Conservation (phyloP, 64 coral and sea anemone species). For the Montipora sp. region DNA sequence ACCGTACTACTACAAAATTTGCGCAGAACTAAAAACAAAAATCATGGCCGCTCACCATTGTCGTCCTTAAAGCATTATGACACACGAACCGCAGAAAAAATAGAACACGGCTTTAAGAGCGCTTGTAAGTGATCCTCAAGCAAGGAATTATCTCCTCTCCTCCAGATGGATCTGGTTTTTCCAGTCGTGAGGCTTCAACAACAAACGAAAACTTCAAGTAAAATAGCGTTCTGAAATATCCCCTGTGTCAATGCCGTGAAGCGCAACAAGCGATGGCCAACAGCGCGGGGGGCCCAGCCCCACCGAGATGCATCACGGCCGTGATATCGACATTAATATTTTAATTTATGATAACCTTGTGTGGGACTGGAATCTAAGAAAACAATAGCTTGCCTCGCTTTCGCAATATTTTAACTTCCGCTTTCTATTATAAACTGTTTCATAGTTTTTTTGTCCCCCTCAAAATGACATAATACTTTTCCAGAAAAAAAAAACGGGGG, state of each 20-base stretch:
- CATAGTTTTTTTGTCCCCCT: background rate
- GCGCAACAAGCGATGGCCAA: conserved; percentile 85
- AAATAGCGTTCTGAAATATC: conserved; percentile 99
- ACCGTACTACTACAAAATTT: conserved; percentile 91
- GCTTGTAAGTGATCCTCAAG: conserved; percentile 72
- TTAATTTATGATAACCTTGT: conserved; percentile 81
- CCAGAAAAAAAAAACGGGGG: background rate
- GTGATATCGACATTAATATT: conserved; percentile 76
- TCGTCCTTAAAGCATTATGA: conserved; percentile 99
- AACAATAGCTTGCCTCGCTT: conserved; percentile 90
- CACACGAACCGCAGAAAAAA: conserved; percentile 96
- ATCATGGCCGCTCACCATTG: conserved; percentile 99
- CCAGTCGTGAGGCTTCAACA: conserved; percentile 85
- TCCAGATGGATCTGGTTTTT: conserved; percentile 63
- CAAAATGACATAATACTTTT: background rate
- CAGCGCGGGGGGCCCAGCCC: conserved; percentile 99
- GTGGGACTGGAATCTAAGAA: conserved; percentile 58
- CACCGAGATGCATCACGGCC: conserved; percentile 96
- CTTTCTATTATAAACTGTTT: background rate
- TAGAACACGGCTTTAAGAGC: conserved; percentile 66
- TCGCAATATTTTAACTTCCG: background rate
- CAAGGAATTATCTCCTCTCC: conserved; percentile 57
- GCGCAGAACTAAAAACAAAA: conserved; percentile 99
- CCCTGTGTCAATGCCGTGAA: conserved; percentile 99
- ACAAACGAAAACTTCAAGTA: conserved; percentile 90